Evolutionary conservation across 2,888 invertebrate genomes (phyloP), one percentile per base, ranked within the genome.

Genomic region (Aphodius granarius): DNA sequence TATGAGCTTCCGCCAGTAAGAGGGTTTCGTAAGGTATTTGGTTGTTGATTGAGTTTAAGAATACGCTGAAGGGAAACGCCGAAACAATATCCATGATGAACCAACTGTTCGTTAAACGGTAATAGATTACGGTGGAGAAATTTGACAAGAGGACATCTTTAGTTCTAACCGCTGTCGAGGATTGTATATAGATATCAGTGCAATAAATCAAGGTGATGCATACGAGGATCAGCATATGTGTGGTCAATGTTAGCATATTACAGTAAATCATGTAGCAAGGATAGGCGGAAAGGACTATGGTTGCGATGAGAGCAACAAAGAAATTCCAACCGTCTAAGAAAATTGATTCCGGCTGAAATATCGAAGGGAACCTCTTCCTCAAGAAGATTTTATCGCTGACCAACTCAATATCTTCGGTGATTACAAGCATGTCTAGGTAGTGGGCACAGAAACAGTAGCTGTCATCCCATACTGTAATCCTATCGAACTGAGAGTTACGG

Each of bases 291-390:
- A 75, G 64, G 17, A 77, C 77, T 5, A 75, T n/a, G 0, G 79
- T 17, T 0, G 76, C 71, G 0, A 77, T 16, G 5, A 79, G 0
- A 5, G 74, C 63, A 3, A 82, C 76, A 1, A 78, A 18, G 0
- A 64, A 75, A 18, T 80, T 76, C 83, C 82, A 83, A n/a, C 79
- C 63, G 16, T 70, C 21, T 13, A 81, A 65, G 66, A 83, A 75
- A 5, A 81, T 78, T 3, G 82, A 82, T 6, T 80, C 76, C 5
- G 82, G 82, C 63, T 80, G 80, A n/a, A 83, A 75, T 16, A 83
- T 80, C 63, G 78, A 78, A 6, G 82, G 83, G 66, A 77, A 82
- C 5, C 66, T 78, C 18, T 73, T 71, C 72, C 76, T 80, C n/a
- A 81, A 20, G 65, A 83, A 83, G 17, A 82, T 79, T 1, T 78